Conservation (phyloP, 2,113 vertebrate genomes). For the Crypturellus undulatus region DNA sequence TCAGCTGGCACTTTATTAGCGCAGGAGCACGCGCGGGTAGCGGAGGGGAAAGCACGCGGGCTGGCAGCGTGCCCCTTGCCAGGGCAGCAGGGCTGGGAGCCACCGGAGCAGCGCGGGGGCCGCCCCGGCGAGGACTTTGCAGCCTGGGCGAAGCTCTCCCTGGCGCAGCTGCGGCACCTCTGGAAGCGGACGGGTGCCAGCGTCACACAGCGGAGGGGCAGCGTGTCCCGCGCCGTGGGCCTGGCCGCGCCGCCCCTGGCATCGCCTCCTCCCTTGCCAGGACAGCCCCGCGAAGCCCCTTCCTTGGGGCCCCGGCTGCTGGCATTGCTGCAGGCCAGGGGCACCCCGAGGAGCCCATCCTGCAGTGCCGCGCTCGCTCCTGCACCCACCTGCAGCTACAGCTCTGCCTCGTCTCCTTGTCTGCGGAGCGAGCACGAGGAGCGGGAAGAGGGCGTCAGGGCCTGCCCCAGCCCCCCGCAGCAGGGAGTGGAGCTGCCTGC, state of each 20-base stretch:
- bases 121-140: constrained; percentile 13
- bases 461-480: background rate
- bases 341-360: background rate
- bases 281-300: accelerated
- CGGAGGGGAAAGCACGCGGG: constrained; percentile 27
- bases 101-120: constrained; percentile 33
- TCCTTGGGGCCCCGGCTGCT: background rate
- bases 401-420: background rate
- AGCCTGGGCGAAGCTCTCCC: background rate
- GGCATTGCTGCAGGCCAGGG: accelerated
- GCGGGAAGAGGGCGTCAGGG: accelerated
- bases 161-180: accelerated
- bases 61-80: background rate
- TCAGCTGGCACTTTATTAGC: constrained; percentile 60
- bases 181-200: background rate
- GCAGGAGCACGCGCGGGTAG: background rate
- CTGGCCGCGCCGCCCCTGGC: background rate
- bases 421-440: background rate
- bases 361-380: background rate
- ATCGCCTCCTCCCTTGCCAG: background rate
- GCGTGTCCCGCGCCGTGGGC: accelerated
- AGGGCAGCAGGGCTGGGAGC: constrained; percentile 9
- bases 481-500: background rate
- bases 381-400: constrained; percentile 53
- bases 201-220: background rate